Percentiles rank a stretch among this genome's conserved stretches.
These are phyloP conservation scores for Drosophila leonis DNA, from an alignment of 2,888 invertebrate species.

Conservation along the genomic window DNA sequence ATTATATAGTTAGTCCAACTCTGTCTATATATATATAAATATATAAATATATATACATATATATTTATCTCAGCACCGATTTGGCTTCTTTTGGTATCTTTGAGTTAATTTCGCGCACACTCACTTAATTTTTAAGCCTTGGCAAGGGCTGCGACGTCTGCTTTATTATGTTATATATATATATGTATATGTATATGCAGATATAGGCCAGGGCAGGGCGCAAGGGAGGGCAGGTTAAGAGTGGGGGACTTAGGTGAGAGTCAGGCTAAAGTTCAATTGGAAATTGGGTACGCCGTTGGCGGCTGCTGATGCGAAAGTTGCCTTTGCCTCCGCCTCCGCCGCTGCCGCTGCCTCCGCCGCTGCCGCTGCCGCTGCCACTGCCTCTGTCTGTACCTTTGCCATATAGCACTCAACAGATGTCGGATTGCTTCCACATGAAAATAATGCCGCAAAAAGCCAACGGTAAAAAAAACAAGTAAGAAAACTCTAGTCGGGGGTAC, in stretches of 20 bases:
- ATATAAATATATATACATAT: not conserved
- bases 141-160: constrained; percentile 12
- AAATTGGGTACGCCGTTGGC: constrained; percentile 40
- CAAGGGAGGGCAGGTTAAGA: not conserved
- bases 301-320: constrained; percentile 40
- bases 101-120: constrained; percentile 7
- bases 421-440: constrained; percentile 45
- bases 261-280: constrained; percentile 47
- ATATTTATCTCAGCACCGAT: not conserved
- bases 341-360: not conserved
- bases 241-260: not conserved
- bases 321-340: constrained; percentile 4
- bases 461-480: constrained; percentile 4
- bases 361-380: not conserved
- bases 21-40: not conserved
- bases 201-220: not conserved
- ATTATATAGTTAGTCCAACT: not conserved
- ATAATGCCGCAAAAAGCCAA: constrained; percentile 18
- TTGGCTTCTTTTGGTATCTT: constrained; percentile 1
- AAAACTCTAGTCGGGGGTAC: too few relatives aligned
- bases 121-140: constrained; percentile 32
- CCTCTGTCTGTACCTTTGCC: constrained; percentile 13
- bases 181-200: not conserved
- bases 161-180: constrained; percentile 22
- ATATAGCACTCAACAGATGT: constrained; percentile 64